Evolutionary conservation across 2,113 vertebrate genomes (phyloP), one percentile per base, ranked within the genome.

Genomic region (Merops nubicus): DNA sequence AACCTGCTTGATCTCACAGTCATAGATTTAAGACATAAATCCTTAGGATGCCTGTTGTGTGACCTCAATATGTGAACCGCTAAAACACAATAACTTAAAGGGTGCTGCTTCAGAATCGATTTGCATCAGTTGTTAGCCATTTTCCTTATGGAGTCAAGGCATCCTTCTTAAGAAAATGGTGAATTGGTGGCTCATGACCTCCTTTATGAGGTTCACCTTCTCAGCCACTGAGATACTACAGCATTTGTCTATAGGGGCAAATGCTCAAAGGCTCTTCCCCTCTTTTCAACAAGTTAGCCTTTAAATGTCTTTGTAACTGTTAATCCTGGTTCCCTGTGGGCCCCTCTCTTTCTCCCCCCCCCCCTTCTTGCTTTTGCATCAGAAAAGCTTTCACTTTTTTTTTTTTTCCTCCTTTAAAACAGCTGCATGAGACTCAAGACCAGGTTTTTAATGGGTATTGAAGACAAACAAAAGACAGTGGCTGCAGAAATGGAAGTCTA

Each of bases 151-250:
- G 98, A 98, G 98, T 96, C 96, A 97, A 94, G 98, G 97, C 96
- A 91, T 93, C 97, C 98, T 98, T 98, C 98, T 98, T 91, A 97
- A 97, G 98, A 98, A 98, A 98, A 97, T 97, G 95, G 98, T 98
- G 98, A 98, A 98, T 98, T 98, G 98, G 98, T 98, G 96, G 98
- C 98, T 98, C 96, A 93, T 99, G 98, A 99, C 99, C 99, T 97
- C 97, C 98, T 99, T 99, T 99, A 99, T 98, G 98, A 98, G 98
- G 98, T 99, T 99, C 99, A 99, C 98, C 98, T 98, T 98, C 98
- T 98, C 98, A 98, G 91, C 97, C 94, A 94, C 98, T 98, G 98
- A 98, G 98, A 99, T 98, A 98, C 98, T 98, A 97, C 95, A 97
- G 98, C 96, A 94, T 98, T 99, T 99, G 98, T 98, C 98, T 98